Conservation (phyloP, 2,113 vertebrate species). For the Diphyllodes magnificus region DNA sequence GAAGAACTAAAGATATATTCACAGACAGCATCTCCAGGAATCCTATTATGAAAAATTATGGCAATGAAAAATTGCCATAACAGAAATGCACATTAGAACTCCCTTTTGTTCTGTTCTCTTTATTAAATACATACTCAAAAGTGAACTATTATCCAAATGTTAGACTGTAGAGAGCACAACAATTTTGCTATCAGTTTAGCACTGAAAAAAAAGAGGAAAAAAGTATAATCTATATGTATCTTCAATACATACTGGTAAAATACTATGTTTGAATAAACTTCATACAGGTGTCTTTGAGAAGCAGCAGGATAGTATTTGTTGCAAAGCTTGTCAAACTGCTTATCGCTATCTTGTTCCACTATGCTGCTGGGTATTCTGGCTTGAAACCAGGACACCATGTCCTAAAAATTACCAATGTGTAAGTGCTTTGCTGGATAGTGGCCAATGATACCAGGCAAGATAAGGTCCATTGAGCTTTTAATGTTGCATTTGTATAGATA, state of each 20-base stretch:
- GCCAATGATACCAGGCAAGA: conserved; percentile 19
- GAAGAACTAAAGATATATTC: neutral
- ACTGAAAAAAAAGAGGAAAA: neutral
- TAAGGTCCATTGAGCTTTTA: neutral
- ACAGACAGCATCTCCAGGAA: neutral
- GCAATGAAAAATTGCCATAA: neutral
- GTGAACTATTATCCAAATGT: neutral
- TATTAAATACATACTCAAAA: neutral
- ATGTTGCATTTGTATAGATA: neutral
- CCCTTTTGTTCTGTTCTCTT: neutral
- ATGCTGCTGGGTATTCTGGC: neutral
- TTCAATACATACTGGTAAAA: neutral
- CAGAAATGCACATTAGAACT: neutral
- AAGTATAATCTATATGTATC: neutral
- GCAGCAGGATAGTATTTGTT: neutral
- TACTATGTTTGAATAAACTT: neutral
- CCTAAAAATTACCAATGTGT: neutral
- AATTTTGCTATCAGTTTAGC: neutral
- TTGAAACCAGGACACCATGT: neutral
- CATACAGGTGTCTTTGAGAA: neutral
- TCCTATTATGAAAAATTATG: neutral
- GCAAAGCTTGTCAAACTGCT: neutral
- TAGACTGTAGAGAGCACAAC: neutral
- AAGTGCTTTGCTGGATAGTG: conserved; percentile 21
- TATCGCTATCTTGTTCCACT: neutral